Conservation (phyloP, 64 coral and sea anemone genomes). For the Montipora capricornis region DNA sequence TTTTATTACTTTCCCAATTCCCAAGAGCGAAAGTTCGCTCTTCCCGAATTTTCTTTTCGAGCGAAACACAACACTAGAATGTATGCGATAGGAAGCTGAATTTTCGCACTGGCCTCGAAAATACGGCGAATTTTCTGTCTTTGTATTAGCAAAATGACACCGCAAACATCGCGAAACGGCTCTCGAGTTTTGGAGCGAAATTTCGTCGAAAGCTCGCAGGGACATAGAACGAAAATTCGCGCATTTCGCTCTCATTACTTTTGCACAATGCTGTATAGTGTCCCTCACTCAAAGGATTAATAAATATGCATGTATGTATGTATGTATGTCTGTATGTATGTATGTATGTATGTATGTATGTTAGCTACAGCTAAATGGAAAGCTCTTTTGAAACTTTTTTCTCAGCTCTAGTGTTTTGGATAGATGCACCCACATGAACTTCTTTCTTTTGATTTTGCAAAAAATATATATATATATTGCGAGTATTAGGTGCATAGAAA, state of each 20-base stretch:
- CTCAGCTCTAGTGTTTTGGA: background rate
- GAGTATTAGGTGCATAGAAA: background rate
- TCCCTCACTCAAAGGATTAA: too few species aligned
- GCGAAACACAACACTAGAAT: too few species aligned
- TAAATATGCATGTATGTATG: background rate
- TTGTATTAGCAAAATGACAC: background rate
- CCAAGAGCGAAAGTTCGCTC: background rate
- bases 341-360: background rate
- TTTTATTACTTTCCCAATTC: slow-evolving; percentile 1
- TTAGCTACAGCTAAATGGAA: background rate
- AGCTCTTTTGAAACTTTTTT: background rate
- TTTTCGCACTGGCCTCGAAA: slow-evolving; percentile 6
- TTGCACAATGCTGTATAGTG: too few species aligned
- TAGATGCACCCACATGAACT: background rate
- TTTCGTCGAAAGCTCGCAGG: too few species aligned
- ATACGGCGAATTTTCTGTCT: background rate
- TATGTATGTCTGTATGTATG: too few species aligned
- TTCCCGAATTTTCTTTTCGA: background rate
- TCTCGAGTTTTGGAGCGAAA: background rate
- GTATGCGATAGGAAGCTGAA: background rate
- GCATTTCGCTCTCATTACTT: too few species aligned
- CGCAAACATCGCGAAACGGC: slow-evolving; percentile 10
- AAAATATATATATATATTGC: background rate
- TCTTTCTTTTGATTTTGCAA: background rate
- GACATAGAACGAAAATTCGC: too few species aligned